A percentile compares a stretch with the other conserved stretches of the same genome.
Conservation (phyloP, 2,113 vertebrate genomes). For the Murina feae region DNA sequence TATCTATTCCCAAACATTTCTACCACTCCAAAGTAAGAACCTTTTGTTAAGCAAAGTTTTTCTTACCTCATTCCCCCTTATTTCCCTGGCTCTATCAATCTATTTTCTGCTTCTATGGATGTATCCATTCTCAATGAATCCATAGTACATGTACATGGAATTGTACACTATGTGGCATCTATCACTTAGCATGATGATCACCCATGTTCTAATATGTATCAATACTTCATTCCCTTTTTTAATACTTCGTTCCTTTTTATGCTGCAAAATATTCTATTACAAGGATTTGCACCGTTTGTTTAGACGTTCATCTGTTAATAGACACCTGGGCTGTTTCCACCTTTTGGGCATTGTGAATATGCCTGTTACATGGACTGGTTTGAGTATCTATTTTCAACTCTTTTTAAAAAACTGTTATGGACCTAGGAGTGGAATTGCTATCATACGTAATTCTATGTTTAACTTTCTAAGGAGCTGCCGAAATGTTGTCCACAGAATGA, state of each 20-base stretch:
- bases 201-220: neutral
- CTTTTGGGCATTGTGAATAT: neutral
- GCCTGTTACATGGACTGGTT: neutral
- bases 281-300: neutral
- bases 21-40: neutral
- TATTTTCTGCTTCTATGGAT: neutral
- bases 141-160: neutral
- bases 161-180: neutral
- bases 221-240: neutral
- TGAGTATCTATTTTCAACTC: neutral
- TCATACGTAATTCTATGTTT: neutral
- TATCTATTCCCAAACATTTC: neutral
- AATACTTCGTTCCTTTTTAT: neutral
- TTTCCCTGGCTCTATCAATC: neutral
- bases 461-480: neutral
- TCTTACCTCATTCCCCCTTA: fast-evolving
- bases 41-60: neutral
- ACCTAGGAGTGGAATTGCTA: neutral
- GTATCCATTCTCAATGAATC: neutral
- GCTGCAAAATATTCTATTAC: neutral
- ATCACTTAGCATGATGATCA: neutral
- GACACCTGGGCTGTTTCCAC: neutral
- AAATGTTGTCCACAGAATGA: neutral
- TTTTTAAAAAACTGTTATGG: neutral
- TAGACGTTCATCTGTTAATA: neutral